These are phyloP conservation scores for Otocyon megalotis DNA, from an alignment of 2,113 vertebrate genomes.

Conservation along the genomic window DNA sequence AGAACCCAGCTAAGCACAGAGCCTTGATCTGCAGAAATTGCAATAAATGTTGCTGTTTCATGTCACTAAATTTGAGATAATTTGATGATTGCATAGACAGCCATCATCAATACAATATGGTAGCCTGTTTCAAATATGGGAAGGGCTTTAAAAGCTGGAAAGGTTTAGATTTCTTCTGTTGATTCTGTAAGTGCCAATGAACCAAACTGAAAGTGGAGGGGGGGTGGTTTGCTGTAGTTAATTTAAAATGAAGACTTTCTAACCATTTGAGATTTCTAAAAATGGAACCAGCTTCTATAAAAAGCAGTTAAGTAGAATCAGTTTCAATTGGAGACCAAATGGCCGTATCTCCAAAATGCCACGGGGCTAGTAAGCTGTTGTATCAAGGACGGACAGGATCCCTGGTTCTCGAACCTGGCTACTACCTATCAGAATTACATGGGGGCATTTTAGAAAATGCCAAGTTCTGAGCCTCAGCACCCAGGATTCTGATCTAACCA, in stretches of 20 bases:
- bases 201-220: neutral
- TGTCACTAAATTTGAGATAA: neutral
- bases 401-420: neutral
- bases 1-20: neutral
- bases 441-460: neutral
- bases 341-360: neutral
- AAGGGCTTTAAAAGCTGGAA: neutral
- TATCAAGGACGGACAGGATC: neutral
- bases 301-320: neutral
- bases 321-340: neutral
- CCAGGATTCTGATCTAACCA: neutral
- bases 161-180: neutral
- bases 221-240: neutral
- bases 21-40: neutral
- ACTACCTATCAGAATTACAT: neutral
- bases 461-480: no score
- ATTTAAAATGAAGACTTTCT: neutral
- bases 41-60: neutral
- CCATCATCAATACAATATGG: no score
- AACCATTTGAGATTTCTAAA: neutral
- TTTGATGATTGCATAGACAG: neutral
- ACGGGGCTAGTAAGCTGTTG: no score
- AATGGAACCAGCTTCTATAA: neutral
- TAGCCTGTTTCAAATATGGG: neutral
- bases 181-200: neutral